Evolutionary conservation across 2,888 invertebrate species (phyloP).

Genomic region (Drosophila percnosoma): DNA sequence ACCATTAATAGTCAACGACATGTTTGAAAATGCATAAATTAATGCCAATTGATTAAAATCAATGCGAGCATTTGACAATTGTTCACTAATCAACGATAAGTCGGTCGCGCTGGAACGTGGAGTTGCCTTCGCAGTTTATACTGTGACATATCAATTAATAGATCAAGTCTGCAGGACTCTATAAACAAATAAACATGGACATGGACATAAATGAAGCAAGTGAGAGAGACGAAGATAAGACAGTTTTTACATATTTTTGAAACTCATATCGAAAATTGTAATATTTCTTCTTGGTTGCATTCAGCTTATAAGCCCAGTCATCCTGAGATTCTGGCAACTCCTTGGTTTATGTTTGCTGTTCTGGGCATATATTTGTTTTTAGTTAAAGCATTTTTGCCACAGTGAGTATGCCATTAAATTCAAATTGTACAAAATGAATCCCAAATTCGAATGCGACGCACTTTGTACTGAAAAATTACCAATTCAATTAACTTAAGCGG

Average conservation of each 20-base stretch:
- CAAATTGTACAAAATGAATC: conserved; percentile 4
- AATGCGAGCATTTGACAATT: conserved; percentile 12
- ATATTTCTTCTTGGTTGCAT: not conserved
- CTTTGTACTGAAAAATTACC: conserved; percentile 32
- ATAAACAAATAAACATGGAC: conserved; percentile 31
- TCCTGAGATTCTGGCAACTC: conserved; percentile 53
- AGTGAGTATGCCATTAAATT: conserved; percentile 53
- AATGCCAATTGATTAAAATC: conserved; percentile 37
- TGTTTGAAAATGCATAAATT: conserved; percentile 40
- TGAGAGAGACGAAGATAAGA: not conserved
- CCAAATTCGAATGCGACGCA: not conserved
- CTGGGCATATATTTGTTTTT: conserved; percentile 71
- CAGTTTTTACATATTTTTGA: not conserved
- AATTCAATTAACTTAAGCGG: conserved; percentile 25
- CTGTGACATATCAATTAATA: not conserved
- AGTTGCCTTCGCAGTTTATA: not conserved
- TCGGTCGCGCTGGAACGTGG: conserved; percentile 39
- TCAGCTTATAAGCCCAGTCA: conserved; percentile 32
- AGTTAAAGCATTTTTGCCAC: conserved; percentile 63
- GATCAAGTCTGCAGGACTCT: not conserved
- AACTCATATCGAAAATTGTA: not conserved
- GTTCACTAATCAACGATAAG: conserved; percentile 46
- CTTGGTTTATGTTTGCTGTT: conserved; percentile 60
- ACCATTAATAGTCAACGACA: not conserved
- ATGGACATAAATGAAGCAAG: conserved; percentile 20